Conservation (phyloP, 2,888 invertebrate genomes). For the Ophonus ardosiacus region DNA sequence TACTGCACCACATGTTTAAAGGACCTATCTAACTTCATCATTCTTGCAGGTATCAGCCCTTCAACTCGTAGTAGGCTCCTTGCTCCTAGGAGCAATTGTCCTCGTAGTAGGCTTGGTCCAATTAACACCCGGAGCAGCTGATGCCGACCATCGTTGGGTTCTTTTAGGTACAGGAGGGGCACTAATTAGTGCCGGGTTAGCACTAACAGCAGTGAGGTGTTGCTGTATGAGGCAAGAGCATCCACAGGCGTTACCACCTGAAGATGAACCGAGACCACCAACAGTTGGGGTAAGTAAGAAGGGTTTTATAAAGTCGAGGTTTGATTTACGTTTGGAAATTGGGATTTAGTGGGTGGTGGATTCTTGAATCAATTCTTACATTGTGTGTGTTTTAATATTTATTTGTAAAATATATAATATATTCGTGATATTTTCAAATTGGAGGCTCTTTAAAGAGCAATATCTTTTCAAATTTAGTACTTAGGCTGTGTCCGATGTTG, state of each 20-base stretch:
- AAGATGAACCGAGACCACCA: slow-evolving; percentile 68
- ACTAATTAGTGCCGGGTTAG: slow-evolving; percentile 80
- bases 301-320: background rate
- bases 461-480: no score
- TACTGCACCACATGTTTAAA: no score
- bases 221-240: slow-evolving; percentile 81
- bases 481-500: no score
- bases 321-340: background rate
- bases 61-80: slow-evolving; percentile 85
- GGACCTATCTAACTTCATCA: background rate
- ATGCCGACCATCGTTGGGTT: slow-evolving; percentile 85
- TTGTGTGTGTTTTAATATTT: no score
- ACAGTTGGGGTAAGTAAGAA: slow-evolving; percentile 76
- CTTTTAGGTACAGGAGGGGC: slow-evolving; percentile 83
- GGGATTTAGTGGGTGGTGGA: no score
- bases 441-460: no score
- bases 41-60: slow-evolving; percentile 82
- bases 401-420: no score
- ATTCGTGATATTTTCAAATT: no score
- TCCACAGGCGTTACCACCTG: slow-evolving; percentile 70
- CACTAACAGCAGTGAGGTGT: slow-evolving; percentile 82
- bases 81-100: slow-evolving; percentile 85
- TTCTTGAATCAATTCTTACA: no score
- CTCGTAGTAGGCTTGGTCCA: slow-evolving; percentile 87
- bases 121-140: slow-evolving; percentile 86